Evolutionary conservation across 2,113 vertebrate species (phyloP), one percentile per base, ranked within the genome.

Genomic region (Pagrus major): DNA sequence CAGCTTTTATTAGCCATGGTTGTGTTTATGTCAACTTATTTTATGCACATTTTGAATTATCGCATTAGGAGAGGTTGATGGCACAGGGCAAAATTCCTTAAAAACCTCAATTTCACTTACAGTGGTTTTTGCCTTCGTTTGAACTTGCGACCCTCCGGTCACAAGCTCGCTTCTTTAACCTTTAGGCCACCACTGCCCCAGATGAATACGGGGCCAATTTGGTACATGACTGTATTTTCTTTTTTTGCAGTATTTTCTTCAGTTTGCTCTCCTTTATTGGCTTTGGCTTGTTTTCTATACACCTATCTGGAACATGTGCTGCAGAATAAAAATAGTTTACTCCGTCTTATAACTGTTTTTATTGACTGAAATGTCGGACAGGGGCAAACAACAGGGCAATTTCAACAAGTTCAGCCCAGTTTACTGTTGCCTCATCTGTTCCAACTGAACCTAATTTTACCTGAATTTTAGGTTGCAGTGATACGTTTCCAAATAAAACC

Each of bases 1-100:
- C 23, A 21, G 9, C 33, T n/a, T 65, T 31, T 25, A 81, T 49
- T 39, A 63, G n/a, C 39, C n/a, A n/a, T n/a, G n/a, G n/a, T n/a
- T n/a, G n/a, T n/a, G n/a, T n/a, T n/a, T n/a, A n/a, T n/a, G n/a
- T n/a, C n/a, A n/a, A n/a, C n/a, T n/a, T n/a, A n/a, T n/a, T n/a
- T n/a, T n/a, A n/a, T n/a, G n/a, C n/a, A n/a, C n/a, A n/a, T n/a
- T n/a, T n/a, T n/a, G n/a, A n/a, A n/a, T n/a, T n/a, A n/a, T n/a
- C n/a, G n/a, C n/a, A n/a, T n/a, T n/a, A n/a, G n/a, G n/a, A n/a
- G n/a, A n/a, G n/a, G n/a, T n/a, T n/a, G n/a, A n/a, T n/a, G n/a
- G n/a, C n/a, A n/a, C n/a, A n/a, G n/a, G n/a, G n/a, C n/a, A n/a
- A n/a, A n/a, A n/a, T n/a, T n/a, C n/a, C n/a, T n/a, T n/a, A n/a